These are phyloP conservation scores for Holotrichia oblita DNA, from an alignment of 1,140 invertebrate genomes.

Conservation along the genomic window DNA sequence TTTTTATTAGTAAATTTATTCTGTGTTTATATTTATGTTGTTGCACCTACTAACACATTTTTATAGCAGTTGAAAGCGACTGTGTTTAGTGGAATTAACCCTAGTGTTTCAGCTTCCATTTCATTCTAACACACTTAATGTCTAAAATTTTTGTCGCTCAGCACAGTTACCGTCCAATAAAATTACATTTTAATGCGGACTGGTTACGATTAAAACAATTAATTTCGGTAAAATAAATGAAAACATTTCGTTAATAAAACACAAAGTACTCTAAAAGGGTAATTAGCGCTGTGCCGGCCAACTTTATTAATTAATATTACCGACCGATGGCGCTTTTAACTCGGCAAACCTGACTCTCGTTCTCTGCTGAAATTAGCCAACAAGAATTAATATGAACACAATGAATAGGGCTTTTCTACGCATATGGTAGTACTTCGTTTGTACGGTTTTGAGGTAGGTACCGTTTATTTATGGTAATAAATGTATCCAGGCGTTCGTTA, in stretches of 20 bases:
- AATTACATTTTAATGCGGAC: neutral
- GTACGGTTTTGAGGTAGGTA: neutral
- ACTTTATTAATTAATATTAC: conserved; percentile 35
- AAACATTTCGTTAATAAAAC: conserved; percentile 34
- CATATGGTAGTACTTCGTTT: neutral
- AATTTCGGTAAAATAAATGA: conserved; percentile 15
- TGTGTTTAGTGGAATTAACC: too few relatives aligned
- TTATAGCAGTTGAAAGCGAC: too few relatives aligned
- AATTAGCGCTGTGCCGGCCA: conserved; percentile 13
- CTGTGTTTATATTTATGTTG: too few relatives aligned
- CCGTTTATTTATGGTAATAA: too few relatives aligned
- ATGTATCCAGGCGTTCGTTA: too few relatives aligned
- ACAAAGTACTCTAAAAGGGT: neutral
- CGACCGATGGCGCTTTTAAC: conserved; percentile 15
- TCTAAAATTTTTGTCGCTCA: neutral
- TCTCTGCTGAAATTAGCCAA: neutral
- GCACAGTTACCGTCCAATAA: neutral
- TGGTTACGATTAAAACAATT: neutral
- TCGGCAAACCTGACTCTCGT: conserved; percentile 2
- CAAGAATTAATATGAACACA: conserved; percentile 16
- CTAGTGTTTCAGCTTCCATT: too few relatives aligned
- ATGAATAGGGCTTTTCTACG: neutral
- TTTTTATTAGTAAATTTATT: too few relatives aligned
- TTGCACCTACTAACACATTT: too few relatives aligned
- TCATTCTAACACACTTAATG: neutral